Percentiles rank a stretch among this genome's conserved stretches.
Evolutionary conservation across 2,113 vertebrate genomes (phyloP).

Genomic region (Tyrannus savana): DNA sequence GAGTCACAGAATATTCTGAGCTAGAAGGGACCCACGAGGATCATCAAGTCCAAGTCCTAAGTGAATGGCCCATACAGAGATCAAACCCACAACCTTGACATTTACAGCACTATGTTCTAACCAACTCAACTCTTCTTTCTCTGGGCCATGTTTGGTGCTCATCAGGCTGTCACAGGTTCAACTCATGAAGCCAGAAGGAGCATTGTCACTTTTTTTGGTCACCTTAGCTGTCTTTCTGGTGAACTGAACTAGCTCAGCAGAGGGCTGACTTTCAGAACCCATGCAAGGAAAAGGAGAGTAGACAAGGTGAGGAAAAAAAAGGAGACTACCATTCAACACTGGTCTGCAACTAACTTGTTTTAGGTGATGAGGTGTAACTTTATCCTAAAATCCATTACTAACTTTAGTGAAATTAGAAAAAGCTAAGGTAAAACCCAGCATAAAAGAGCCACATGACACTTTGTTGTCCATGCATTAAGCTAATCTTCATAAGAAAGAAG

Average conservation of each 20-base stretch:
- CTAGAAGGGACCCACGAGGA: neutral
- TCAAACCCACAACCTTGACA: neutral
- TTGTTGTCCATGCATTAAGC: neutral
- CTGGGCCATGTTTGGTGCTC: neutral
- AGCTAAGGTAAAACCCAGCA: neutral
- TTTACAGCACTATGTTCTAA: neutral
- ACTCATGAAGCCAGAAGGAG: neutral
- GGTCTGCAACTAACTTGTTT: neutral
- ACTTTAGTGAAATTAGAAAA: neutral
- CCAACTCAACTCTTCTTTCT: neutral
- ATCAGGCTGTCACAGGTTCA: neutral
- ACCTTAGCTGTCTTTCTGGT: neutral
- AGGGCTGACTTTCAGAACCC: neutral
- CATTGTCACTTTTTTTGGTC: neutral
- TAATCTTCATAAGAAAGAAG: neutral
- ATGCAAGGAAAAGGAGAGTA: neutral
- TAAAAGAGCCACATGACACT: neutral
- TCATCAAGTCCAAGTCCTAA: neutral
- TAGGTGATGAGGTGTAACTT: neutral
- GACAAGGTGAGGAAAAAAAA: neutral
- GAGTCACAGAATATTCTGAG: neutral
- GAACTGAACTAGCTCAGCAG: neutral
- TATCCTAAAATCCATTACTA: neutral
- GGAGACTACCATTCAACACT: neutral
- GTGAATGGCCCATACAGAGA: neutral